Base-by-base conservation (phyloP, 2,797 vertebrate species). In the Etheostoma perlongum region DNA sequence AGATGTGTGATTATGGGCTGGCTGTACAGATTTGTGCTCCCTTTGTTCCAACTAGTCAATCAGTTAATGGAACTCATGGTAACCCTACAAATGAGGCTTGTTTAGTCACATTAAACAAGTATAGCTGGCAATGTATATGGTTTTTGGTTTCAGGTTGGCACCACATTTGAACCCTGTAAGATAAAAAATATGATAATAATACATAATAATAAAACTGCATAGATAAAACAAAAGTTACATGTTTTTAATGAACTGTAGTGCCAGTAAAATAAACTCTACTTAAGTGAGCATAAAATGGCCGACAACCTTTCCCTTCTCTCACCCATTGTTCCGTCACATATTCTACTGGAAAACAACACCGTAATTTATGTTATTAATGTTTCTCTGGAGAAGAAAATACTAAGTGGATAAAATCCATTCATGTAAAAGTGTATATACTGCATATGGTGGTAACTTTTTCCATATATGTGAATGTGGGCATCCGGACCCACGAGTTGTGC, bases 71-170 rank as follows among this genome's bases (percentile, higher is more conserved):
- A 84, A 77, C 21, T 14, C 63, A 70, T 36, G 55, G 57, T 60
- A 25, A 78, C 23, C 67, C 27, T n/a, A 58, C 44, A 62, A 46
- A 54, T 44, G 62, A 82, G 70, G 47, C 66, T 54, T 15, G 58
- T 46, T 83, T 48, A 47, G n/a, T 27, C n/a, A 57, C 25, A 52
- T 33, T 14, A 7, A 66, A 74, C 51, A 58, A 46, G 51, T 64
- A 78, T 42, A 25, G 49, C 61, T 71, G 53, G 54, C 62, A 55
- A 83, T 71, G 87, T 47, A 72, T 74, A 76, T 66, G 62, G 19
- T 79, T 82, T 89, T 90, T 85, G 83, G 88, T 85, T 87, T 91
- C 53, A 84, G 74, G 67, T 83, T 85, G 82, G 75, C 86, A 87
- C 77, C 75, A 52, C 23, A 60, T 85, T 87, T 85, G 59, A 90